These are phyloP conservation scores for Dendronephthya gigantea DNA, from an alignment of 64 coral and sea anemone genomes.

Conservation along the genomic window DNA sequence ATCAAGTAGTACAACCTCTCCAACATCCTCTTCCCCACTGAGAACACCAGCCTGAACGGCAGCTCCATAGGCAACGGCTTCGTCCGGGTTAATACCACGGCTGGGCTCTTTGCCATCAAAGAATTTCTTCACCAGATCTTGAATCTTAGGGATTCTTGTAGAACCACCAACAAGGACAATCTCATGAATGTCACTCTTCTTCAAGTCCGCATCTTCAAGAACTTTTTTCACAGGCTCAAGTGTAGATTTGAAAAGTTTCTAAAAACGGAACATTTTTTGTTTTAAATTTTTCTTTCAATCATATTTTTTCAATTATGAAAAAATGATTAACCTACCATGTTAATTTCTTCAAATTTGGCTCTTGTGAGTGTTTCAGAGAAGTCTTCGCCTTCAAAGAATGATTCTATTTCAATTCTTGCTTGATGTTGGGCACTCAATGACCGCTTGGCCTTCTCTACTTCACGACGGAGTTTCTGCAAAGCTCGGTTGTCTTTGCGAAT, in stretches of 20 bases:
- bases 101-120: slow-evolving; percentile 91
- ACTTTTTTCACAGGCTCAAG: slow-evolving; percentile 80
- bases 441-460: slow-evolving; percentile 96
- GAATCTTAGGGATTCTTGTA: slow-evolving; percentile 93
- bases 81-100: slow-evolving; percentile 97
- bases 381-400: slow-evolving; percentile 91
- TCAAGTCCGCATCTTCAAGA: slow-evolving; percentile 66
- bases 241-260: slow-evolving; percentile 87
- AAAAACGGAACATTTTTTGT: too few relatives aligned
- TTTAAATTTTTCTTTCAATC: too few relatives aligned
- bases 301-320: not conserved
- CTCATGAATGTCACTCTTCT: slow-evolving; percentile 82
- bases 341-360: slow-evolving; percentile 83
- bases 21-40: slow-evolving; percentile 93
- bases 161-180: slow-evolving; percentile 99
- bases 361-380: slow-evolving; percentile 95
- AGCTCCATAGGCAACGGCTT: slow-evolving; percentile 97
- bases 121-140: slow-evolving; percentile 76
- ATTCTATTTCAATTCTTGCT: slow-evolving; percentile 97
- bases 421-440: slow-evolving; percentile 93
- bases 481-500: slow-evolving; percentile 99
- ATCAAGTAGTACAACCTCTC: slow-evolving; percentile 90
- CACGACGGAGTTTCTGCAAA: slow-evolving; percentile 93
- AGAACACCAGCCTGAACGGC: slow-evolving; percentile 96
- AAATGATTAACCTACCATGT: slow-evolving; percentile 49